Conservation (phyloP, 2,113 vertebrate genomes). For the Hystrix cristata region DNA sequence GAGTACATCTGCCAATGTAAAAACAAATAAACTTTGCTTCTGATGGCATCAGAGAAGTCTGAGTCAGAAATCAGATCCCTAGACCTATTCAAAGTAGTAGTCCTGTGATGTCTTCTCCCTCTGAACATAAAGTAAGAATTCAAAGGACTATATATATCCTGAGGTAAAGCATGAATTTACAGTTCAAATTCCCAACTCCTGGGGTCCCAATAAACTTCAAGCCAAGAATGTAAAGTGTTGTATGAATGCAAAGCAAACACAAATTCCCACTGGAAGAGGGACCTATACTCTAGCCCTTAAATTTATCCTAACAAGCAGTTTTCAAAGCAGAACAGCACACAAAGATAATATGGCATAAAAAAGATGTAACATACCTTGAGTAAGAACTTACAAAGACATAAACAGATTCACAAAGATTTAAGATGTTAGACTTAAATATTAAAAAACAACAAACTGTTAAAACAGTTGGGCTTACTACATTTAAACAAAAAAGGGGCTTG, state of each 20-base stretch:
- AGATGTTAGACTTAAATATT: background rate
- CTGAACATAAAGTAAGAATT: background rate
- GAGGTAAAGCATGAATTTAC: background rate
- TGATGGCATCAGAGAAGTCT: background rate
- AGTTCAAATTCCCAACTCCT: background rate
- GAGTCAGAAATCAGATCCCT: background rate
- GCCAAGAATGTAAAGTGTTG: background rate
- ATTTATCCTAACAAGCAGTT: conserved; percentile 10
- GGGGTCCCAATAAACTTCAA: background rate
- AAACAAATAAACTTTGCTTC: background rate
- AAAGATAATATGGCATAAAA: background rate
- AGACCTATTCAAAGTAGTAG: background rate
- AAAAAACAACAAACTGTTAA: background rate
- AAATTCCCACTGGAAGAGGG: conserved; percentile 3
- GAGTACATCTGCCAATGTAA: background rate
- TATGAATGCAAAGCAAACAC: background rate
- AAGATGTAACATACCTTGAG: background rate
- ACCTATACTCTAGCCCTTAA: background rate
- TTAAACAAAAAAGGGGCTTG: conserved; percentile 35
- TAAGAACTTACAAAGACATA: background rate
- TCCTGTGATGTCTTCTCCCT: background rate
- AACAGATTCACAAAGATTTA: conserved; percentile 12
- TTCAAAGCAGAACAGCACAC: conserved; percentile 20
- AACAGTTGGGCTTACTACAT: background rate
- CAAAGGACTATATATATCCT: background rate